Evolutionary conservation across 2,888 invertebrate genomes (phyloP).

Genomic region (Tortrix viridana): DNA sequence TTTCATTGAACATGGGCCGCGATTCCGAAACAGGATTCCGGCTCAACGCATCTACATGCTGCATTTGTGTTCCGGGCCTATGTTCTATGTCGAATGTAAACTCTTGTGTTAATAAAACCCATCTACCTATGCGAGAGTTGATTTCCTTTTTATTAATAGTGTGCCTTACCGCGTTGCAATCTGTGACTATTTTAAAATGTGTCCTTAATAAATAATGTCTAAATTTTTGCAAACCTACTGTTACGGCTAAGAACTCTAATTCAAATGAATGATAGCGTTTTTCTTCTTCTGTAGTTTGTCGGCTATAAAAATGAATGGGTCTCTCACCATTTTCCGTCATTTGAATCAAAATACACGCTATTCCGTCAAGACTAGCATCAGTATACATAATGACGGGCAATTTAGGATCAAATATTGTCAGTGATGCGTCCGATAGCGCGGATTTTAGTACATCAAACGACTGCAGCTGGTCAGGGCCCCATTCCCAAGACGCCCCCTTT

Average conservation of each 20-base stretch:
- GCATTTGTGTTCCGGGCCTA: conserved; percentile 25
- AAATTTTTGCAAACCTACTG: conserved; percentile 33
- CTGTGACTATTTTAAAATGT: conserved; percentile 34
- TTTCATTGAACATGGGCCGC: conserved; percentile 38
- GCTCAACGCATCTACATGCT: conserved; percentile 1
- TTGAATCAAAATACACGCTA: neutral
- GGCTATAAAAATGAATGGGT: conserved; percentile 17
- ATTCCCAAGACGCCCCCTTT: too few species aligned
- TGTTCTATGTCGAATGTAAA: conserved; percentile 48
- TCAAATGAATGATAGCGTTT: conserved; percentile 30
- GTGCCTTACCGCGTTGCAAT: conserved; percentile 34
- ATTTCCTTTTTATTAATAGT: conserved; percentile 42
- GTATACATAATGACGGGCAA: too few species aligned
- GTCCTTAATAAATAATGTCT: conserved; percentile 27
- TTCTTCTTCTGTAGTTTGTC: conserved; percentile 24
- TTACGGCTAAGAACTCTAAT: conserved; percentile 26
- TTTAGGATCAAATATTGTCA: too few species aligned
- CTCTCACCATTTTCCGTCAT: neutral
- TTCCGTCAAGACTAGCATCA: too few species aligned
- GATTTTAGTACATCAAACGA: too few species aligned
- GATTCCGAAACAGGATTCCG: conserved; percentile 32
- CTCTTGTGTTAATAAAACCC: conserved; percentile 51
- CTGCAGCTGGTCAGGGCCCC: too few species aligned
- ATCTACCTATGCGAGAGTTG: conserved; percentile 49
- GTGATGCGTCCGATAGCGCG: too few species aligned